Conservation (phyloP, 1,140 invertebrate genomes). For the Drosophila sproati region DNA sequence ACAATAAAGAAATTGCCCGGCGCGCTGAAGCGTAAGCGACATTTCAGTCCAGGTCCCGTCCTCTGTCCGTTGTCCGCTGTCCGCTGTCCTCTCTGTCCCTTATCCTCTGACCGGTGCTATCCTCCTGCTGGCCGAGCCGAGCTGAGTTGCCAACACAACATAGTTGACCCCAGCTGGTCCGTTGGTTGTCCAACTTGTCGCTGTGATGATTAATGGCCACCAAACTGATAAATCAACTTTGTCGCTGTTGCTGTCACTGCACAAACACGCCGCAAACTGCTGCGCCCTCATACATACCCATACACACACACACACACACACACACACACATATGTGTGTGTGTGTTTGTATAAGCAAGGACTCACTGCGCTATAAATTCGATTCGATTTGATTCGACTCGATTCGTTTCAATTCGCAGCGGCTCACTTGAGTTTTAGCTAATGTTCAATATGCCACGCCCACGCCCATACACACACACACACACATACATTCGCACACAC, state of each 20-base stretch:
- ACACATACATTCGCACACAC: constrained; percentile 9
- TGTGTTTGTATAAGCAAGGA: background rate
- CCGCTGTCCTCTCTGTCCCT: background rate
- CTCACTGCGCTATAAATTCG: constrained; percentile 36
- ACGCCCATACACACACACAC: background rate
- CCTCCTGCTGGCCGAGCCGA: background rate
- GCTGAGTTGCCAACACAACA: constrained; percentile 30
- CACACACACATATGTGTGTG: constrained; percentile 6
- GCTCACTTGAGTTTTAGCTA: constrained; percentile 82
- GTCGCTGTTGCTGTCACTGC: constrained; percentile 82
- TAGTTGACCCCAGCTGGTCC: constrained; percentile 79
- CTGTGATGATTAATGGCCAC: constrained; percentile 82
- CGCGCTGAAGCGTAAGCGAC: constrained; percentile 80
- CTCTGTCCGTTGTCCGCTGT: background rate
- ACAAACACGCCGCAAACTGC: constrained; percentile 82
- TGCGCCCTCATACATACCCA: constrained; percentile 39
- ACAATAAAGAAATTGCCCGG: constrained; percentile 64
- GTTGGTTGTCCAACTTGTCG: constrained; percentile 81
- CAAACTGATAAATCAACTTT: constrained; percentile 83
- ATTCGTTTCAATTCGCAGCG: constrained; percentile 78
- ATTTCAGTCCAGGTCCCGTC: constrained; percentile 55
- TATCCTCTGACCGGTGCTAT: constrained; percentile 6
- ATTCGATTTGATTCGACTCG: constrained; percentile 41
- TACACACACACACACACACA: constrained; percentile 8
- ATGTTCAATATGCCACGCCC: constrained; percentile 81